phyloP scores from a whole-genome alignment of 2,113 vertebrate species.

The Psittacara wagleri region DNA sequence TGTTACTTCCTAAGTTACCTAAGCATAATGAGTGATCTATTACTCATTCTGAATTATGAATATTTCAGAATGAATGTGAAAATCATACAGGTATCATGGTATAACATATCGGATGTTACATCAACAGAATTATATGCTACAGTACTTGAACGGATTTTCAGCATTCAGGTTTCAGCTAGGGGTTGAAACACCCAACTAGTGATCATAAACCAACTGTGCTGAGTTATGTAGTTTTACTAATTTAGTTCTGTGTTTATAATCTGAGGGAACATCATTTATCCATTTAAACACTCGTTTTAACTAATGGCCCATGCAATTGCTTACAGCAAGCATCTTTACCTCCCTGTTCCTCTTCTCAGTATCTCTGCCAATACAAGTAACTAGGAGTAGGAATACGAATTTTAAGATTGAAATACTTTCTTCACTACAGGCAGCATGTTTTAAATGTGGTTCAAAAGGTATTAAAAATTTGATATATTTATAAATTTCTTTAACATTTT shows the following conservation, averaged over 20 bases:
- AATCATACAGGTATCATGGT: neutral
- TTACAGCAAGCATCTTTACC: constrained; percentile 41
- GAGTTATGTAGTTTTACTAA: neutral
- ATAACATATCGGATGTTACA: neutral
- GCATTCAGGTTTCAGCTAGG: neutral
- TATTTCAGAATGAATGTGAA: neutral
- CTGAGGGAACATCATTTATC: neutral
- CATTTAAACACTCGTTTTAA: constrained; percentile 44
- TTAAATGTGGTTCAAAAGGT: neutral
- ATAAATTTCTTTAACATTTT: neutral
- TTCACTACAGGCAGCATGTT: neutral
- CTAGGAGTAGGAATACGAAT: neutral
- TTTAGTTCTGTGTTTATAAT: constrained; percentile 2
- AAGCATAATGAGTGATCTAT: neutral
- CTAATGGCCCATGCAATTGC: constrained; percentile 32
- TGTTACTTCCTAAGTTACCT: neutral
- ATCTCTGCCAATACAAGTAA: neutral
- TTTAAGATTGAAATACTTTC: neutral
- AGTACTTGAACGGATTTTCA: neutral
- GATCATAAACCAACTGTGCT: neutral
- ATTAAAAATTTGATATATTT: neutral
- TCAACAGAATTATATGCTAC: neutral
- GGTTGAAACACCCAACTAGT: neutral
- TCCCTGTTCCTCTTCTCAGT: neutral
- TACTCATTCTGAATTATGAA: neutral